phyloP scores from a whole-genome alignment of 2,888 invertebrate species.

The Nomada ferruginata region DNA sequence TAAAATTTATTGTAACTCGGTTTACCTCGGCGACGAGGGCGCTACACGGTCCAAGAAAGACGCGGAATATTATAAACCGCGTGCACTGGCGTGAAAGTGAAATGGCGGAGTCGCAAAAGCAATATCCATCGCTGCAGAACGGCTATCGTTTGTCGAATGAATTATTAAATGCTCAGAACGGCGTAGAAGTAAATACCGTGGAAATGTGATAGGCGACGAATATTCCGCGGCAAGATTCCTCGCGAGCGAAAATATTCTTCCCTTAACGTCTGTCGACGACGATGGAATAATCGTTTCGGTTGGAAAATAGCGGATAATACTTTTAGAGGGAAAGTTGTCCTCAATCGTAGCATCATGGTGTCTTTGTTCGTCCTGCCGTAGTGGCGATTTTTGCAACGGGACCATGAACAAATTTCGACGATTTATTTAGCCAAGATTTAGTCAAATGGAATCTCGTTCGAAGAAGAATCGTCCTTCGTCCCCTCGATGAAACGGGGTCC shows the following conservation, averaged over 20 bases:
- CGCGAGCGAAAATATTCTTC: background rate
- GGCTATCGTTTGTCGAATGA: slow-evolving; percentile 21
- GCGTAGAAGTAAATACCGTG: background rate
- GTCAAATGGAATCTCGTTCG: slow-evolving; percentile 18
- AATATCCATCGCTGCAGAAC: slow-evolving; percentile 16
- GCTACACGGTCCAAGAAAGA: background rate
- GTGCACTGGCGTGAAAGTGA: background rate
- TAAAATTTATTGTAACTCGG: background rate
- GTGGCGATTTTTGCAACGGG: slow-evolving; percentile 51
- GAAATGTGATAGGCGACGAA: background rate
- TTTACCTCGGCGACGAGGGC: background rate
- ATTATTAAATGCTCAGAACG: slow-evolving; percentile 3
- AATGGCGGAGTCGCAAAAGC: slow-evolving; percentile 2
- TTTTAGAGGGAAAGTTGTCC: background rate
- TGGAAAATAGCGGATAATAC: background rate
- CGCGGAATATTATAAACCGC: background rate
- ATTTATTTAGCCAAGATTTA: slow-evolving; percentile 28
- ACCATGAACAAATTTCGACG: slow-evolving; percentile 45
- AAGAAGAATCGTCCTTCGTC: background rate
- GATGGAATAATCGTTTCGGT: background rate
- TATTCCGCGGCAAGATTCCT: background rate
- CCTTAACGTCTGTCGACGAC: background rate
- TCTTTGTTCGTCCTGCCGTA: slow-evolving; percentile 14
- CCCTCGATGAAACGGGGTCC: background rate
- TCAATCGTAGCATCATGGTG: slow-evolving; percentile 18